Percentiles rank a stretch among this genome's conserved stretches.
Conservation (phyloP, 2,888 invertebrate genomes). For the Lepidonotus clava region DNA sequence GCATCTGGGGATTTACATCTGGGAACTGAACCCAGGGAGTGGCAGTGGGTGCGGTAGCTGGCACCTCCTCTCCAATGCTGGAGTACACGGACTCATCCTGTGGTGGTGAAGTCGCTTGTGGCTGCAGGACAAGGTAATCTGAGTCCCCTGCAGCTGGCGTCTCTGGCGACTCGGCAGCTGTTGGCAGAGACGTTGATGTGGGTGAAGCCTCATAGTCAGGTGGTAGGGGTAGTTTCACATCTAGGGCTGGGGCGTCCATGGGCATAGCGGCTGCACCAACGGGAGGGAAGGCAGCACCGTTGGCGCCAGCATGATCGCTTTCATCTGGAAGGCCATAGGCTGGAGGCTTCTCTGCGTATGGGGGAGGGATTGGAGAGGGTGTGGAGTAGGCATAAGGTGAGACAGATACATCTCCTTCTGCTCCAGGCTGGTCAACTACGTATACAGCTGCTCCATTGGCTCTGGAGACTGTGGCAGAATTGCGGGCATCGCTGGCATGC, state of each 20-base stretch:
- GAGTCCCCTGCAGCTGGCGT: not conserved
- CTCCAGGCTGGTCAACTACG: not conserved
- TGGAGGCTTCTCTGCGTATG: slow-evolving; percentile 9
- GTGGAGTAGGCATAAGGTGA: slow-evolving; percentile 22
- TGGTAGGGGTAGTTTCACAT: not conserved
- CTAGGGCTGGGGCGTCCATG: not conserved
- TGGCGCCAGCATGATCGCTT: not conserved
- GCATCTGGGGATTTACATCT: too few relatives aligned
- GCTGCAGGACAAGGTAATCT: not conserved
- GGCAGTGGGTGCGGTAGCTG: too few relatives aligned
- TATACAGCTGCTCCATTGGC: not conserved
- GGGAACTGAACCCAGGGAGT: too few relatives aligned
- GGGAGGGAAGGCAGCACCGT: not conserved
- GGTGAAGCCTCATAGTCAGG: not conserved
- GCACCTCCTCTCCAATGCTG: too few relatives aligned
- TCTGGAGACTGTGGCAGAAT: not conserved
- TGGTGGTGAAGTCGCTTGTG: not conserved
- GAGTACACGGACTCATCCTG: not conserved
- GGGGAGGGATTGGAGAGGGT: slow-evolving; percentile 5
- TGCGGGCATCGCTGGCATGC: not conserved
- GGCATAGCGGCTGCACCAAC: not conserved
- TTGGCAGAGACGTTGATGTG: not conserved
- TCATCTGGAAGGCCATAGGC: not conserved
- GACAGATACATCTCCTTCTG: not conserved
- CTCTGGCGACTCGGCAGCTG: not conserved